Evolutionary conservation across 23 tunicate genomes (phyloP).

Genomic region (Trididemnum clinides): DNA sequence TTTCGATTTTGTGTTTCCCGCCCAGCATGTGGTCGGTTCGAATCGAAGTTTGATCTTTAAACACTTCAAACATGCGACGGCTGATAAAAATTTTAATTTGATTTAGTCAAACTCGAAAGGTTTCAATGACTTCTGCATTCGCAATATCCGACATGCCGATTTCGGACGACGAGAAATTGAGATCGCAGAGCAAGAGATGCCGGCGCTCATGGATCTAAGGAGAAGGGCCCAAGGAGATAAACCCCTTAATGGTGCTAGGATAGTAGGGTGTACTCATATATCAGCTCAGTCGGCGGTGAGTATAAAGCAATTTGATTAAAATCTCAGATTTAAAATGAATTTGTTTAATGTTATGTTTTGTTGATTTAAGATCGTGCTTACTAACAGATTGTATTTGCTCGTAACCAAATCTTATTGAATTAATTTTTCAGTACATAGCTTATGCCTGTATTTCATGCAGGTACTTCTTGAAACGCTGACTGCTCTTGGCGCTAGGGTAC

Average conservation of each 20-base stretch:
- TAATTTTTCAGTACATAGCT: no score
- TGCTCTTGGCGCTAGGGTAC: conserved; percentile 82
- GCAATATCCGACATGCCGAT: conserved; percentile 82
- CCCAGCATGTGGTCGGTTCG: no score
- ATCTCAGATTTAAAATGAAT: no score
- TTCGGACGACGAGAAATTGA: conserved; percentile 97
- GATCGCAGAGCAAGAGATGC: conserved; percentile 99
- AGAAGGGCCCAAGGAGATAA: conserved; percentile 90
- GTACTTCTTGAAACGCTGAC: conserved; percentile 90
- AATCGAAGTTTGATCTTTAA: no score
- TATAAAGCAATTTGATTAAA: no score
- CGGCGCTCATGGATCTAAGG: conserved; percentile 92
- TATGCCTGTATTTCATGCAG: conserved; percentile 3
- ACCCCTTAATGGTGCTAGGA: conserved; percentile 86
- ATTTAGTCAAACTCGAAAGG: conserved; percentile 58
- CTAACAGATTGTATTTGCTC: no score
- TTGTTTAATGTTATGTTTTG: no score
- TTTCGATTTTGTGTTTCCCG: no score
- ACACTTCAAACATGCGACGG: background rate
- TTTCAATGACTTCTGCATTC: conserved; percentile 91
- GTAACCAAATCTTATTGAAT: no score
- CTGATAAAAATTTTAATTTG: no score
- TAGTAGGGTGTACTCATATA: conserved; percentile 96
- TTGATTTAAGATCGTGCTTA: no score
- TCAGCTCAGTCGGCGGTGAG: conserved; percentile 97